Conservation (phyloP, 2,888 invertebrate genomes). For the Hypselothyrea guttata region DNA sequence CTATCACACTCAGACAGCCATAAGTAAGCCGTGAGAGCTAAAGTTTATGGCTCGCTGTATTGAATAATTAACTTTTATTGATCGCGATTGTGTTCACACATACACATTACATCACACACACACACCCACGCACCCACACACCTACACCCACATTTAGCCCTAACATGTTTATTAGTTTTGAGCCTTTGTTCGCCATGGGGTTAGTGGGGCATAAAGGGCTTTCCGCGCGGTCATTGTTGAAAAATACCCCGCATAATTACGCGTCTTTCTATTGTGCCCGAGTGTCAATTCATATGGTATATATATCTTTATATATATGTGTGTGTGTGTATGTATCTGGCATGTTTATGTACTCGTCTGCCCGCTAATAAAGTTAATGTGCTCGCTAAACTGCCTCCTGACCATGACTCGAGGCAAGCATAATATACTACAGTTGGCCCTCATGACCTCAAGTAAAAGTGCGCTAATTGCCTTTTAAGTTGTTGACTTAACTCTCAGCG, state of each 20-base stretch:
- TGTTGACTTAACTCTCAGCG: constrained; percentile 60
- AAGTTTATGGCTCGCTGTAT: constrained; percentile 62
- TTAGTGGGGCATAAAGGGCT: constrained; percentile 50
- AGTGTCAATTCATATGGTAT: constrained; percentile 4
- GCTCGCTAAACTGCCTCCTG: constrained; percentile 61
- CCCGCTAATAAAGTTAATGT: constrained; percentile 71
- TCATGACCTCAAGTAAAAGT: constrained; percentile 42
- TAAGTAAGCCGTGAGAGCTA: constrained; percentile 55
- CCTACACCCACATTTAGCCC: constrained; percentile 4
- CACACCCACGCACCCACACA: constrained; percentile 6
- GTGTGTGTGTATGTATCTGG: constrained; percentile 5
- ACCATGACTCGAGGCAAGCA: constrained; percentile 55
- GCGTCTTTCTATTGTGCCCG: constrained; percentile 19
- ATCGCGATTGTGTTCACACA: constrained; percentile 52
- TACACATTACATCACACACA: constrained; percentile 12
- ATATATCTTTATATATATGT: constrained; percentile 1
- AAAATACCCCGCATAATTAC: constrained; percentile 60
- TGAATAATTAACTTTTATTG: constrained; percentile 80
- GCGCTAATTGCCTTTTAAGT: constrained; percentile 76
- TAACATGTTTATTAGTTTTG: constrained; percentile 70
- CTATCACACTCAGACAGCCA: constrained; percentile 4
- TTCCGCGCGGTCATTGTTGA: constrained; percentile 49
- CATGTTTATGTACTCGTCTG: constrained; percentile 46
- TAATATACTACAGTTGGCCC: constrained; percentile 24
- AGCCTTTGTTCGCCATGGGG: constrained; percentile 42